These are phyloP conservation scores for Panzeria rudis DNA, from an alignment of 2,888 invertebrate species.

Conservation along the genomic window DNA sequence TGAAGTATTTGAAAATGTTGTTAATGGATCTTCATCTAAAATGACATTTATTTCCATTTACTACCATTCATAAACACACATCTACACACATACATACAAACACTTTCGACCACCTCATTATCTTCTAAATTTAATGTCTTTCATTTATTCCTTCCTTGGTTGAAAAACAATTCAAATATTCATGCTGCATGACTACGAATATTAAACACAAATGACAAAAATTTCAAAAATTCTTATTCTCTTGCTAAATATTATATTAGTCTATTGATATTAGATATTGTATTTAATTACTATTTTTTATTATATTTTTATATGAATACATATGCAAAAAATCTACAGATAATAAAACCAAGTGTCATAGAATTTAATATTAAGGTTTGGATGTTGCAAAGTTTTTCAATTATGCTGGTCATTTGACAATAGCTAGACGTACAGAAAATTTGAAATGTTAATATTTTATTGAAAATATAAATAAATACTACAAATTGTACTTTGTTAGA, in stretches of 20 bases:
- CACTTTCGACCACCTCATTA: not conserved
- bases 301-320: not conserved
- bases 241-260: slow-evolving; percentile 45
- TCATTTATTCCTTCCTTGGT: slow-evolving; percentile 2
- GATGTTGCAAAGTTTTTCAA: slow-evolving; percentile 43
- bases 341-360: slow-evolving; percentile 55
- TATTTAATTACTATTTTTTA: slow-evolving; percentile 50
- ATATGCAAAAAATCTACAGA: slow-evolving; percentile 40
- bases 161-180: slow-evolving; percentile 14
- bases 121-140: not conserved
- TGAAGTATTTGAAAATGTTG: slow-evolving; percentile 54
- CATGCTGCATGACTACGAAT: not conserved
- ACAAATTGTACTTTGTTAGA: not conserved
- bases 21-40: slow-evolving; percentile 43
- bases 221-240: slow-evolving; percentile 39
- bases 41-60: slow-evolving; percentile 42
- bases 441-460: slow-evolving; percentile 43
- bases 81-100: not conserved
- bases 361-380: slow-evolving; percentile 53
- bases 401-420: slow-evolving; percentile 52
- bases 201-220: slow-evolving; percentile 54
- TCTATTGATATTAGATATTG: slow-evolving; percentile 46
- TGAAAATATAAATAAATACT: slow-evolving; percentile 16
- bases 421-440: slow-evolving; percentile 20
- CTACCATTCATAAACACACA: not conserved